Base-by-base conservation (phyloP, 2,888 invertebrate genomes). In the Imbricaverruca yamaguchii region DNA sequence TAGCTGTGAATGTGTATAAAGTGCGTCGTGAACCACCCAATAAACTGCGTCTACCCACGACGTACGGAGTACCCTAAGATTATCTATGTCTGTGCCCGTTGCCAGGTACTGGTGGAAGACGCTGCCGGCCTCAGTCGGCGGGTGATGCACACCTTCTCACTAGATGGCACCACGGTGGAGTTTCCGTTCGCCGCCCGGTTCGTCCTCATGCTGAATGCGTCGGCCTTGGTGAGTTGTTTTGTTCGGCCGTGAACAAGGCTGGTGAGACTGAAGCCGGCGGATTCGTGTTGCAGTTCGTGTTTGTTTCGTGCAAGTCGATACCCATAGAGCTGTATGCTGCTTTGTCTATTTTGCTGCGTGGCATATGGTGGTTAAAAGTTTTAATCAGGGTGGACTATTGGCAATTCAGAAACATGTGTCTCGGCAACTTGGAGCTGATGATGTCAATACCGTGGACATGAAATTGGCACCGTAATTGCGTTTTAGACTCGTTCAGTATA, bases 201-300 rank as follows among this genome's bases (percentile, higher is more conserved):
- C 83, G 89, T 93, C 80, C 89, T 96, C 3, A 94, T 94, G 94
- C 88, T 92, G 80, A 91, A 94, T 87, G 91, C 93, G 80, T 91
- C 91, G 84, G 88, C 88, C 84, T 89, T 93, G 86, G 94, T 95
- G 90, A 90, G 92, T 59, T 8, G n/a, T 15, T 61, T 13, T 81
- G 87, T 89, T 85, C 86, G 93, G 39, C 39, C 39, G 39, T 39
- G 39, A 39, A 39, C 39, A 39, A 39, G 39, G 39, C 39, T 39
- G 39, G 39, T 39, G 39, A 4, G 39, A 39, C 1, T 39, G 39
- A 39, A 39, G 39, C 39, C 39, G 39, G 4, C 2, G 39, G 39
- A 39, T 39, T 39, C 39, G 39, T 39, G 39, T 39, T 39, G 4
- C 39, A 39, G 39, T 39, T 39, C 39, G 39, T 39, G 39, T 39